Evolutionary conservation across 92 coral and sea anemone species (phyloP).

Genomic region (Montipora capitata): DNA sequence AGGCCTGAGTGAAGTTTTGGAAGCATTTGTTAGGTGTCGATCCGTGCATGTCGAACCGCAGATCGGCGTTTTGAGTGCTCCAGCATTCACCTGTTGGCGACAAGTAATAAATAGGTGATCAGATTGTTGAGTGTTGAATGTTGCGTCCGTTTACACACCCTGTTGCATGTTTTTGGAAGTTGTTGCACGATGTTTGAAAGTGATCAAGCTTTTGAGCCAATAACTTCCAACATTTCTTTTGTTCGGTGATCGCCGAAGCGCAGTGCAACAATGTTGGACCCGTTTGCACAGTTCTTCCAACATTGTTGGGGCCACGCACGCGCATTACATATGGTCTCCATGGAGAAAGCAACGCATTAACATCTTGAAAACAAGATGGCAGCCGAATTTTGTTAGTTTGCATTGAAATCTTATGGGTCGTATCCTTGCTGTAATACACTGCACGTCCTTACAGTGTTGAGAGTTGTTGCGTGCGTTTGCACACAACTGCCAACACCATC

Average conservation of each 20-base stretch:
- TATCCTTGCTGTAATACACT: not conserved
- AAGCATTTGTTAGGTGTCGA: slow-evolving; percentile 58
- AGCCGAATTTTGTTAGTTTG: no score
- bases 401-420: not conserved
- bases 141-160: no score
- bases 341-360: not conserved
- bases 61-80: slow-evolving; percentile 50
- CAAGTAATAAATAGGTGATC: no score
- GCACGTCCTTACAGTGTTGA: not conserved
- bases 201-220: no score
- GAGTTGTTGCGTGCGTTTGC: not conserved
- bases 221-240: no score
- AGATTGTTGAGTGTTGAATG: no score
- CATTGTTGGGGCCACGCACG: not conserved
- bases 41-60: slow-evolving; percentile 68
- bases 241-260: no score
- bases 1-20: slow-evolving; percentile 53
- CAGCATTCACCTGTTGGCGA: slow-evolving; percentile 74
- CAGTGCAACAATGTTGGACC: no score
- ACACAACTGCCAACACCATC: not conserved
- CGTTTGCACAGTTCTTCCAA: no score
- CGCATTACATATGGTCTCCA: not conserved
- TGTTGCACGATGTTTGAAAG: no score
- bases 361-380: not conserved
- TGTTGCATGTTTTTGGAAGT: no score